These are phyloP conservation scores for Xylota segnis DNA, from an alignment of 2,888 invertebrate species.

Conservation along the genomic window DNA sequence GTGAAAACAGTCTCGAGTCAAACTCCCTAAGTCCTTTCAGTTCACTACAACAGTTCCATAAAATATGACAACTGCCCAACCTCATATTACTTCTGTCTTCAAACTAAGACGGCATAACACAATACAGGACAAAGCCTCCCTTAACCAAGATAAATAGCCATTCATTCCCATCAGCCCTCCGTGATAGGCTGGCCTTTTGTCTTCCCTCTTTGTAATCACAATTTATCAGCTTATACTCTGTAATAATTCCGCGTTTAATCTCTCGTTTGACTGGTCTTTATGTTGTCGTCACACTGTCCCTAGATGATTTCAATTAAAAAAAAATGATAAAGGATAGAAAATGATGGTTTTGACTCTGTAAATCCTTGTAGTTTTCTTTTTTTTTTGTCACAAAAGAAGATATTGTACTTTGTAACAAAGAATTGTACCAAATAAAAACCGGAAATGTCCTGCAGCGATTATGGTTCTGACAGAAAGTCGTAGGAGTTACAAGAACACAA, in stretches of 20 bases:
- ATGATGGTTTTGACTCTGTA: neutral
- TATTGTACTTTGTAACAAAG: neutral
- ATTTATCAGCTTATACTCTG: constrained; percentile 57
- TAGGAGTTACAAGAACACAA: neutral
- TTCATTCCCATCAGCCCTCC: neutral
- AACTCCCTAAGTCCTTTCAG: constrained; percentile 5
- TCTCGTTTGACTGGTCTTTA: constrained; percentile 40
- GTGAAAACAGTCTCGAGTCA: neutral
- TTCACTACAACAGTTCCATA: neutral
- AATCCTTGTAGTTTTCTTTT: neutral
- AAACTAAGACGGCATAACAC: constrained; percentile 11
- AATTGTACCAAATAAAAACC: constrained; percentile 27
- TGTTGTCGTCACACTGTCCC: constrained; percentile 22
- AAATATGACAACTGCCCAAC: constrained; percentile 23
- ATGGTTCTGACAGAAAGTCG: constrained; percentile 17
- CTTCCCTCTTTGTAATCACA: constrained; percentile 22
- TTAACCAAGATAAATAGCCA: constrained; percentile 42
- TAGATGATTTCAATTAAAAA: constrained; percentile 23
- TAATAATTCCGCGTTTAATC: constrained; percentile 55
- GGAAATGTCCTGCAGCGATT: constrained; percentile 35
- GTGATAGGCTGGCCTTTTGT: constrained; percentile 12
- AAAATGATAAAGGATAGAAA: neutral
- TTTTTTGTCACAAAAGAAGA: neutral
- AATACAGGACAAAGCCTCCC: constrained; percentile 14
- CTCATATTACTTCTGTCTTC: neutral